Base-by-base conservation (phyloP, 1,140 invertebrate genomes). In the Phocides pigmalion region DNA sequence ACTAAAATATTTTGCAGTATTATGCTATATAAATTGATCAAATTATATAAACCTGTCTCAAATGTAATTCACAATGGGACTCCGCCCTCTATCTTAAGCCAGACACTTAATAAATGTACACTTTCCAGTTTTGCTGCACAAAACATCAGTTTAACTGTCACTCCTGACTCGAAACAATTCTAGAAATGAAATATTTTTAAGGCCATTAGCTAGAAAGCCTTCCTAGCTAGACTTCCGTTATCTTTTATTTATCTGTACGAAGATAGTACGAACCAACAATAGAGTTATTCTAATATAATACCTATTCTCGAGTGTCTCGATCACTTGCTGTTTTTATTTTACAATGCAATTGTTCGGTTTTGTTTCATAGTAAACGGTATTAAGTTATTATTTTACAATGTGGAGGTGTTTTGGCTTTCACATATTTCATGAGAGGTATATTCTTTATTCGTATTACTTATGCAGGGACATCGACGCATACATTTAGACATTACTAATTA, bases 161-260 rank as follows among this genome's bases (percentile, higher is more conserved):
- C 84, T 78, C 72, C 83, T 72, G 76, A 76, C 76, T 82, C 66
- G 81, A 82, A 84, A 84, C 87, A 82, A 87, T 87, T 84, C 76
- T 72, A 74, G 77, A 86, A 85, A 82, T 87, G 83, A 84, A 85
- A 87, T 84, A 85, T 87, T 87, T 89, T 87, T 84, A 81, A 80
- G 75, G 71, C 79, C 79, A 85, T 89, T 84, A 79, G 72, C 74
- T 79, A 79, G 78, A 86, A 81, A 82, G 80, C 75, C 75, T 80
- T 84, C 77, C 62, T 41, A 56, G 62, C 54, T 37, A 54, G 64
- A 54, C 54, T 63, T 41, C 25, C 32, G 58, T 63, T 70, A 66
- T 70, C 58, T 70, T 70, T 70, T 70, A 70, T 70, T 66, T 70
- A 66, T 56, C 17, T 65, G 35, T 53, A n/a, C 41, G 9, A 41